Conservation (phyloP, 2,797 vertebrate genomes). For the Artibeus jamaicensis region DNA sequence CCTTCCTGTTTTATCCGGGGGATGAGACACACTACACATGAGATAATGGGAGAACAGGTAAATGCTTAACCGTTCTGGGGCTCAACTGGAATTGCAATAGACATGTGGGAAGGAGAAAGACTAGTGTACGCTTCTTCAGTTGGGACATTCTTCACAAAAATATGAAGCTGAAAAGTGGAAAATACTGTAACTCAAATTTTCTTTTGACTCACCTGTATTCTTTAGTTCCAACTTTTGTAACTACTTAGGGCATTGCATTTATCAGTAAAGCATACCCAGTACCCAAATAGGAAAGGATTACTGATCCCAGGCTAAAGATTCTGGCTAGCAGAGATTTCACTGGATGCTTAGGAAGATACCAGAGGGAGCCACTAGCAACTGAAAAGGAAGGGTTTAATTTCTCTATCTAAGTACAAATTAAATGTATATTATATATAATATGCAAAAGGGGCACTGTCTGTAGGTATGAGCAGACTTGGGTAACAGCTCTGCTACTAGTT, state of each 20-base stretch:
- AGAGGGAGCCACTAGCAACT: not conserved
- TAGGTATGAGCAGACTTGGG: not conserved
- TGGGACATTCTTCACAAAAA: conserved; percentile 12
- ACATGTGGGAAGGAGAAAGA: not conserved
- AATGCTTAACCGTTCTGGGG: not conserved
- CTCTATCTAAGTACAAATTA: not conserved
- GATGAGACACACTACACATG: not conserved
- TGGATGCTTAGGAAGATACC: conserved; percentile 1
- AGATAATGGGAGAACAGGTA: not conserved
- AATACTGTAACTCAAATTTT: not conserved
- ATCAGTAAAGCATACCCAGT: not conserved
- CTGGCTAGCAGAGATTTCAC: conserved; percentile 12
- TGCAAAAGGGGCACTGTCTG: not conserved
- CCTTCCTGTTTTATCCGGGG: conserved; percentile 6
- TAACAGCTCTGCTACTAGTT: not conserved
- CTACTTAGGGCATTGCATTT: not conserved
- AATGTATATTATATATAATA: not conserved
- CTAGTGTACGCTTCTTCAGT: not conserved
- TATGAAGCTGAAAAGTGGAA: not conserved
- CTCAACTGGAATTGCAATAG: not conserved
- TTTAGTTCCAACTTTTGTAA: not conserved
- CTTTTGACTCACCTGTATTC: not conserved
- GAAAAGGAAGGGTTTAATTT: conserved; percentile 2
- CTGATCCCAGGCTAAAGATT: not conserved
- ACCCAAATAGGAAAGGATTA: not conserved